Evolutionary conservation across 2,113 vertebrate genomes (phyloP).

Genomic region (Grallaria varia): DNA sequence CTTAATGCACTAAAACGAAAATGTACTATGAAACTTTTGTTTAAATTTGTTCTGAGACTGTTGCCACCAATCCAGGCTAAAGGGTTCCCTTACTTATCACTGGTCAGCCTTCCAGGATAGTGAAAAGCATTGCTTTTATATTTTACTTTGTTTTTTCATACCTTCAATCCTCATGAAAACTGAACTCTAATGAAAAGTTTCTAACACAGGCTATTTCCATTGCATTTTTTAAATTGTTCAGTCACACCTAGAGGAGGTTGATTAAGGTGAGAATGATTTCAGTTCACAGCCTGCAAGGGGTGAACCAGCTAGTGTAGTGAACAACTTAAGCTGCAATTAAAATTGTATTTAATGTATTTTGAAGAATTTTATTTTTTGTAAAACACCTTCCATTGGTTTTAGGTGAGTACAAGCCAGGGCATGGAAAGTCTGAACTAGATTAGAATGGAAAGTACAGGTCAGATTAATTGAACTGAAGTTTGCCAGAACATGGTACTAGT

Average conservation of each 20-base stretch:
- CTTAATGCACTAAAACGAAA: background rate
- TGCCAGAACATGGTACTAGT: background rate
- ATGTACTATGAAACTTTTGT: background rate
- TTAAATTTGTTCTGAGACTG: constrained; percentile 54
- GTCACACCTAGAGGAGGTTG: background rate
- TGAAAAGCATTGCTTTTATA: background rate
- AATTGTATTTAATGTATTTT: background rate
- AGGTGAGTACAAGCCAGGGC: background rate
- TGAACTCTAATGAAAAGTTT: background rate
- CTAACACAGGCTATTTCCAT: background rate
- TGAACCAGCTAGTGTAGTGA: background rate
- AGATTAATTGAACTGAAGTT: background rate
- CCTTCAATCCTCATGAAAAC: constrained; percentile 59
- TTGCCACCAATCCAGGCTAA: constrained; percentile 41
- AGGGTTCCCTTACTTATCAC: background rate
- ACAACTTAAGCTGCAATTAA: background rate
- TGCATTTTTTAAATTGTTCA: background rate
- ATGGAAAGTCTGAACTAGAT: background rate
- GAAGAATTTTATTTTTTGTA: background rate
- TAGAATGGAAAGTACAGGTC: background rate
- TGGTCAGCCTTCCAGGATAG: background rate
- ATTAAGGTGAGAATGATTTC: background rate
- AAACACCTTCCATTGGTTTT: background rate
- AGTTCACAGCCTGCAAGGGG: background rate
- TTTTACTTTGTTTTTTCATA: background rate